phyloP scores from a whole-genome alignment of 1,140 invertebrate species.

The Drosophila navojoa region DNA sequence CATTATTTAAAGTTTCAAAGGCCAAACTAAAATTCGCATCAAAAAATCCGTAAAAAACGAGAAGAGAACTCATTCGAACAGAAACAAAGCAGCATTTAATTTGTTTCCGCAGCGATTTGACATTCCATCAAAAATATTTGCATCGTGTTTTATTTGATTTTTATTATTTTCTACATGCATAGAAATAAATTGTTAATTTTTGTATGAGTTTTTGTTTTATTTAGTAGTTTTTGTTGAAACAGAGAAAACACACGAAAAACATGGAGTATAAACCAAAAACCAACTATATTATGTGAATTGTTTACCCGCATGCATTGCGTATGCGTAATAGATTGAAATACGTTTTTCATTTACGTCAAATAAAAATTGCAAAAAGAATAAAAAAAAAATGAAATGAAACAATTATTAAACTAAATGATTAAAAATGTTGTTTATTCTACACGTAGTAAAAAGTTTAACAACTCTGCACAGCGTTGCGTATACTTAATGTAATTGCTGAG shows the following conservation, averaged over 20 bases:
- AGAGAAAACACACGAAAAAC: slow-evolving; percentile 5
- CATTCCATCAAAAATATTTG: slow-evolving; percentile 43
- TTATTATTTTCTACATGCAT: neutral
- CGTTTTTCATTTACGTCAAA: slow-evolving; percentile 66
- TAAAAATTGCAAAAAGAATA: slow-evolving; percentile 57
- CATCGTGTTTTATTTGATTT: slow-evolving; percentile 12
- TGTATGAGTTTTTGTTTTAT: slow-evolving; percentile 40
- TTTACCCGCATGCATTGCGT: slow-evolving; percentile 46
- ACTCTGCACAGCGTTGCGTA: slow-evolving; percentile 39
- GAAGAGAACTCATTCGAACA: neutral
- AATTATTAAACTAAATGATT: neutral
- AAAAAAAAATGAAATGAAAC: slow-evolving; percentile 34
- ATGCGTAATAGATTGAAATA: slow-evolving; percentile 60
- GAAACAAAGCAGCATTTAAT: slow-evolving; percentile 24
- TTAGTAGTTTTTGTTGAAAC: slow-evolving; percentile 37
- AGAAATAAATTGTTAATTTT: slow-evolving; percentile 35
- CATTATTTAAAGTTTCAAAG: slow-evolving; percentile 47
- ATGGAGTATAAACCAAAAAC: slow-evolving; percentile 42
- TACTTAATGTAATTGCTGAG: slow-evolving; percentile 67
- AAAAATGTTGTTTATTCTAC: neutral
- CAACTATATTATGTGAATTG: slow-evolving; percentile 66
- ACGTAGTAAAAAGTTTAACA: neutral
- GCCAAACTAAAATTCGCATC: slow-evolving; percentile 36
- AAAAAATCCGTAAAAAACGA: neutral
- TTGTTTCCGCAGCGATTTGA: slow-evolving; percentile 17